Conservation (phyloP, 2,113 vertebrate genomes). For the Oryzias melastigma region DNA sequence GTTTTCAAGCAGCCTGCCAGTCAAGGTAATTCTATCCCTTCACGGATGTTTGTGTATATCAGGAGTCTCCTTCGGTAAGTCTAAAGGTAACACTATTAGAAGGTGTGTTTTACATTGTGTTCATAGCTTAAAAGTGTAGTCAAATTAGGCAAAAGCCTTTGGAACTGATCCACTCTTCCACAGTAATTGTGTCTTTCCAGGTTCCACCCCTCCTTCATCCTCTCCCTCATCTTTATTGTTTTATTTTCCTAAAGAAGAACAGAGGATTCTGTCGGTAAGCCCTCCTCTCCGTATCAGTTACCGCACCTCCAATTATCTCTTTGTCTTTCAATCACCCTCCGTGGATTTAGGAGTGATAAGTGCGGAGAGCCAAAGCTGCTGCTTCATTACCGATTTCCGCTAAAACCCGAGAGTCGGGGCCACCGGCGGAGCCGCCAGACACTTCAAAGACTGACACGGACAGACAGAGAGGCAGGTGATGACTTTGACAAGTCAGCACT, state of each 20-base stretch:
- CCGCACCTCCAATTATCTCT: conserved; percentile 28
- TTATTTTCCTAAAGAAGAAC: conserved; percentile 1
- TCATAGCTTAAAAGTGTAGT: background rate
- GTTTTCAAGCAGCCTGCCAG: conserved; percentile 23
- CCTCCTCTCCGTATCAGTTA: conserved; percentile 26
- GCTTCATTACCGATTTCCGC: conserved; percentile 70
- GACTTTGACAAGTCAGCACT: conserved; percentile 3
- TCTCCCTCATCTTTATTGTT: conserved; percentile 5
- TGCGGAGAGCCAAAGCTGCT: conserved; percentile 52
- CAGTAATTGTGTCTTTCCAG: conserved; percentile 26
- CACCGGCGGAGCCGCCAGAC: conserved; percentile 43
- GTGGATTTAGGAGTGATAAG: conserved; percentile 38
- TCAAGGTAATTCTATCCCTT: conserved; percentile 15
- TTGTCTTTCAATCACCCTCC: conserved; percentile 53
- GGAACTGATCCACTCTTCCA: conserved; percentile 43
- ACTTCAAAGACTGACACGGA: conserved; percentile 4
- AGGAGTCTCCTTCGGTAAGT: background rate
- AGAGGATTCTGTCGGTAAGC: conserved; percentile 24
- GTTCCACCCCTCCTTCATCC: conserved; percentile 12
- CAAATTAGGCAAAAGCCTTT: conserved; percentile 30
- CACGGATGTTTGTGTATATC: conserved; percentile 5
- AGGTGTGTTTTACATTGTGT: conserved; percentile 17
- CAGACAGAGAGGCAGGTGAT: background rate
- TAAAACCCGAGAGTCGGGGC: conserved; percentile 63
- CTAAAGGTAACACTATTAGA: background rate